A percentile compares a stretch with the other conserved stretches of the same genome.
phyloP scores from a whole-genome alignment of 1,140 invertebrate species.

The Lordiphosa clarofinis region DNA sequence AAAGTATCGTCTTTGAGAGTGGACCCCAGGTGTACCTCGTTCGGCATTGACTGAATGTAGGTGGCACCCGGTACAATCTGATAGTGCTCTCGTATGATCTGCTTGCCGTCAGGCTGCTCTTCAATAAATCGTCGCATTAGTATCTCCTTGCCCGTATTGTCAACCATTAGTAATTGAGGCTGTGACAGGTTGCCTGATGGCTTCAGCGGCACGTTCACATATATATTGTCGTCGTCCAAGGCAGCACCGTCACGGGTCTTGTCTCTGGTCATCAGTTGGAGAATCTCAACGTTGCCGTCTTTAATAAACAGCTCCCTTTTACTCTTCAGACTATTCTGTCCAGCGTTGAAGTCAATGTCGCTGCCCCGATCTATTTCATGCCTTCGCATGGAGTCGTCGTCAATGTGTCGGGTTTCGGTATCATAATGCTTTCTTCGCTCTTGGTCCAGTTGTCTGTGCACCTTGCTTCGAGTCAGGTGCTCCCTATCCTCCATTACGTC shows the following conservation, averaged over 20 bases:
- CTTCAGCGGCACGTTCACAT: constrained; percentile 82
- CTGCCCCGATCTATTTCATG: constrained; percentile 89
- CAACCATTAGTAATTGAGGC: constrained; percentile 83
- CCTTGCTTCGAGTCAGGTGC: constrained; percentile 72
- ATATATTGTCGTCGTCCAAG: constrained; percentile 81
- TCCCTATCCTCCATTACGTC: constrained; percentile 80
- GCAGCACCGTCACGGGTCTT: constrained; percentile 47
- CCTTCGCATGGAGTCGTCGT: constrained; percentile 85
- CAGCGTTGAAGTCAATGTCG: constrained; percentile 82
- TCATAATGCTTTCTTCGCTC: constrained; percentile 83
- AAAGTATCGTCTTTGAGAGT: constrained; percentile 73
- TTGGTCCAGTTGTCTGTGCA: constrained; percentile 70
- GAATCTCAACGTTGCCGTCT: constrained; percentile 90
- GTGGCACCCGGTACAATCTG: constrained; percentile 80
- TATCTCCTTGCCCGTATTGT: constrained; percentile 88
- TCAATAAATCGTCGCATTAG: constrained; percentile 90
- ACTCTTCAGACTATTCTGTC: constrained; percentile 64
- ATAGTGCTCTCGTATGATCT: constrained; percentile 81
- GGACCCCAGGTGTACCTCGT: constrained; percentile 68
- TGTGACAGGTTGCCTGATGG: constrained; percentile 82
- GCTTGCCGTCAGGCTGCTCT: constrained; percentile 84
- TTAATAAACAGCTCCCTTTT: constrained; percentile 87
- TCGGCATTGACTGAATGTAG: constrained; percentile 71
- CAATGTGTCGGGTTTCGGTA: constrained; percentile 83
- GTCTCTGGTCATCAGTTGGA: constrained; percentile 88